phyloP scores from a whole-genome alignment of 1,140 invertebrate species.

The Pissodes strobi region DNA sequence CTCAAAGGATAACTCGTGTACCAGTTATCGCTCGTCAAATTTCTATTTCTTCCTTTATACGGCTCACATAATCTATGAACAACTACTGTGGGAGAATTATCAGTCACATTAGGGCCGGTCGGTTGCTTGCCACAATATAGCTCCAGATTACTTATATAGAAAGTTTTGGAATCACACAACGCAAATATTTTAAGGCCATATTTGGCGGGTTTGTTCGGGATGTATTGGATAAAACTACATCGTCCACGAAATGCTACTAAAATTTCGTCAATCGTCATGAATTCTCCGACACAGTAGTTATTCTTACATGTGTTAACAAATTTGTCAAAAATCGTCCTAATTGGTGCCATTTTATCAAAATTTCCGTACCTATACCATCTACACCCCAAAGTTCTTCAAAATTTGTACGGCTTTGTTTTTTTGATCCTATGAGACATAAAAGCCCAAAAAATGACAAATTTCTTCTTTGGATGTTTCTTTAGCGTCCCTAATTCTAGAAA shows the following conservation, averaged over 20 bases:
- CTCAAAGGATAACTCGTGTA: constrained; percentile 42
- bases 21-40: constrained; percentile 49
- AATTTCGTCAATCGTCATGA: constrained; percentile 55
- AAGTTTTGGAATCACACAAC: constrained; percentile 36
- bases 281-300: constrained; percentile 42
- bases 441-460: too few relatives aligned
- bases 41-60: constrained; percentile 46
- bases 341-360: constrained; percentile 41
- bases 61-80: constrained; percentile 46
- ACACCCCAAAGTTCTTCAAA: too few relatives aligned
- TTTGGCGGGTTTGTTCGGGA: constrained; percentile 54
- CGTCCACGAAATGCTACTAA: constrained; percentile 52
- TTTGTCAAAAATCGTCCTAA: constrained; percentile 48
- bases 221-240: constrained; percentile 54
- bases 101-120: constrained; percentile 38
- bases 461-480: too few relatives aligned
- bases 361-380: too few relatives aligned
- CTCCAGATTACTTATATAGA: constrained; percentile 47
- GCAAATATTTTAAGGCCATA: constrained; percentile 54
- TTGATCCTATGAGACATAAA: too few relatives aligned
- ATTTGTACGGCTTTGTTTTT: too few relatives aligned
- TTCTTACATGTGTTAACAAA: constrained; percentile 44
- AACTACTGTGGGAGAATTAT: constrained; percentile 46
- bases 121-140: constrained; percentile 47
- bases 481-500: too few relatives aligned